Base-by-base conservation (phyloP, 2,113 vertebrate species). In the Carassius gibelio region DNA sequence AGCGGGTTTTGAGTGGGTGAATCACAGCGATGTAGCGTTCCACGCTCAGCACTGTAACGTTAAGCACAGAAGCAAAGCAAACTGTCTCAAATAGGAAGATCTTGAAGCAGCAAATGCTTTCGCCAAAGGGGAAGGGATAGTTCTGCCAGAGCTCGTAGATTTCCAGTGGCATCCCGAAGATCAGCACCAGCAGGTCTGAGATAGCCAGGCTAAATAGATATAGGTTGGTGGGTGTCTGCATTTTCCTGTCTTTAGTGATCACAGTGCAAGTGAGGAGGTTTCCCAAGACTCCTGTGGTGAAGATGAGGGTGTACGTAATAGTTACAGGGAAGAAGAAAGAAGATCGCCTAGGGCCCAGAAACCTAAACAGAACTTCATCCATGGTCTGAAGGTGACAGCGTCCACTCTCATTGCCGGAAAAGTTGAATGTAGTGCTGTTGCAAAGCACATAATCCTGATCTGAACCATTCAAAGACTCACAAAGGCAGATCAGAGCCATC, bases 81-180 rank as follows among this genome's bases (percentile, higher is more conserved):
- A 95, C 93, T 0, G 93, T 95, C 88, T 95, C 95, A 3, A 95
- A 95, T 74, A 95, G 92, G 87, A 95, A 94, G 23, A 93, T 93
- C 86, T 95, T 95, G 88, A 95, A 95, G 86, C 92, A 94, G 90
- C 95, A 95, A 59, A 94, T 93, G 0, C 92, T 89, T 69, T 93
- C 94, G 1, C 93, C 94, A 0, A 95, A 95, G 14, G 93, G 93
- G 85, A 95, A 95, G 0, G 95, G 95, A 85, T 95, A 95, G 90
- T 95, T 95, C 87, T 94, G 92, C 94, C 95, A 95, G 71, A 95
- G 89, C 79, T 95, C 95, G 8, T 95, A 95, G 74, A 94, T 91
- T 91, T 95, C 95, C 84, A 95, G 68, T 0, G 95, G 95, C 94
- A 95, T 95, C 62, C 94, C 95, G 8, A 95, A 93, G 57, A 94